These are phyloP conservation scores for Toxotes lorentzi DNA, from an alignment of 2,797 vertebrate species.

Conservation along the genomic window DNA sequence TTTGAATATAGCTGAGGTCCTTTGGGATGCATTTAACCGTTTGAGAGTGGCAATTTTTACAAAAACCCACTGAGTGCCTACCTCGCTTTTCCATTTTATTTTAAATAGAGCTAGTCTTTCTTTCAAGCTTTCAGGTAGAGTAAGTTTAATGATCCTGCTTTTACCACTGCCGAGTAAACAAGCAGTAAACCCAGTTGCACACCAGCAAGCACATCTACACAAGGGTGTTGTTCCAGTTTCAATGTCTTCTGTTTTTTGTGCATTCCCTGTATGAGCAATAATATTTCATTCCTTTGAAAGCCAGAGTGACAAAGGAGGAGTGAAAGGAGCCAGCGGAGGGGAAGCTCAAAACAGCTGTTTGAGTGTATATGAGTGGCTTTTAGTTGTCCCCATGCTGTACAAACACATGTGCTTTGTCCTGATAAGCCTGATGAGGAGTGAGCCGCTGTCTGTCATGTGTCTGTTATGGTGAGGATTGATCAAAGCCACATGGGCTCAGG, in stretches of 20 bases:
- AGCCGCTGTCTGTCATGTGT: constrained; percentile 77
- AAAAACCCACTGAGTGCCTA: constrained; percentile 42
- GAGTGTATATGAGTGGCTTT: constrained; percentile 71
- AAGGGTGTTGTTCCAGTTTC: constrained; percentile 47
- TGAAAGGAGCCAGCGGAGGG: constrained; percentile 36
- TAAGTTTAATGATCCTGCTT: constrained; percentile 56
- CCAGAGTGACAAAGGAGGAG: constrained; percentile 49
- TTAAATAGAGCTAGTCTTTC: constrained; percentile 15
- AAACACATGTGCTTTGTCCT: constrained; percentile 82
- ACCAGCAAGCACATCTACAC: constrained; percentile 42
- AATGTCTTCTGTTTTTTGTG: constrained; percentile 25
- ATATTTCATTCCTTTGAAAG: constrained; percentile 65
- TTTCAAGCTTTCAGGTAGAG: constrained; percentile 55
- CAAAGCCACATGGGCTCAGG: constrained; percentile 67
- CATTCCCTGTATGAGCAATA: constrained; percentile 38
- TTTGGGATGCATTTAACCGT: constrained; percentile 29
- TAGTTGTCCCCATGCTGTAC: constrained; percentile 63
- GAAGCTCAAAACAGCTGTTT: constrained; percentile 69
- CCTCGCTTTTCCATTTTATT: constrained; percentile 29
- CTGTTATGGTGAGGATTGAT: constrained; percentile 72
- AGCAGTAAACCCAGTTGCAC: constrained; percentile 57
- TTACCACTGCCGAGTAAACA: constrained; percentile 54
- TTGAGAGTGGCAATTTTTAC: constrained; percentile 41
- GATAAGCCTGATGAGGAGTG: constrained; percentile 80
- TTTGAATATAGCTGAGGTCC: constrained; percentile 7